Conservation (phyloP, 2,888 invertebrate species). For the Eupithecia exiguata region DNA sequence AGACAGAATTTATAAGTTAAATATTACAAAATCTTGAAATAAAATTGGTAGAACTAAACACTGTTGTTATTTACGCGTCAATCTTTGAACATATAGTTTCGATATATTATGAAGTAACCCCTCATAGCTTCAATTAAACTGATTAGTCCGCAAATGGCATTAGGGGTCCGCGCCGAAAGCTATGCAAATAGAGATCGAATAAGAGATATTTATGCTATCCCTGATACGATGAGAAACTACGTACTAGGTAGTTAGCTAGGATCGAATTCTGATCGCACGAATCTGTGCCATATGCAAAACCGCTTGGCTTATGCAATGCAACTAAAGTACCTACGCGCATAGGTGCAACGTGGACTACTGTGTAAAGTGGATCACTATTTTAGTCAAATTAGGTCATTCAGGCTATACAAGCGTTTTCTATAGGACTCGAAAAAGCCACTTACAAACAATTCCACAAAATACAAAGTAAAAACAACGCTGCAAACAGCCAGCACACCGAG, state of each 20-base stretch:
- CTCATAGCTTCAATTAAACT: neutral
- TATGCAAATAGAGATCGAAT: neutral
- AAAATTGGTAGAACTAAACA: neutral
- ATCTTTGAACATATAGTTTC: neutral
- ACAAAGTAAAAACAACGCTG: constrained; percentile 28
- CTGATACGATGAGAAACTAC: neutral
- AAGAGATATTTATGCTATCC: neutral
- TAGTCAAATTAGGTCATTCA: neutral
- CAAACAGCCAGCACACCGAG: constrained; percentile 27
- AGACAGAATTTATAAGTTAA: neutral
- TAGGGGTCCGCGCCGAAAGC: neutral
- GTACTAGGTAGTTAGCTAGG: neutral
- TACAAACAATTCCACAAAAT: constrained; percentile 19
- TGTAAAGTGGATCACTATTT: neutral
- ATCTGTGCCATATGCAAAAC: constrained; percentile 4
- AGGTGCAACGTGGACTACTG: neutral
- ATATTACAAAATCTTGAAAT: neutral
- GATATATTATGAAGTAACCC: neutral
- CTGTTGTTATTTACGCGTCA: neutral
- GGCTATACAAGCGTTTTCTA: neutral
- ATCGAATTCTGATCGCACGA: neutral
- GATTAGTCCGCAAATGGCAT: neutral
- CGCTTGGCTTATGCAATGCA: neutral
- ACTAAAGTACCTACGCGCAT: neutral
- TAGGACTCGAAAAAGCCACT: constrained; percentile 23